Evolutionary conservation across 2,888 invertebrate genomes (phyloP).

Genomic region (Conistra vaccinii): DNA sequence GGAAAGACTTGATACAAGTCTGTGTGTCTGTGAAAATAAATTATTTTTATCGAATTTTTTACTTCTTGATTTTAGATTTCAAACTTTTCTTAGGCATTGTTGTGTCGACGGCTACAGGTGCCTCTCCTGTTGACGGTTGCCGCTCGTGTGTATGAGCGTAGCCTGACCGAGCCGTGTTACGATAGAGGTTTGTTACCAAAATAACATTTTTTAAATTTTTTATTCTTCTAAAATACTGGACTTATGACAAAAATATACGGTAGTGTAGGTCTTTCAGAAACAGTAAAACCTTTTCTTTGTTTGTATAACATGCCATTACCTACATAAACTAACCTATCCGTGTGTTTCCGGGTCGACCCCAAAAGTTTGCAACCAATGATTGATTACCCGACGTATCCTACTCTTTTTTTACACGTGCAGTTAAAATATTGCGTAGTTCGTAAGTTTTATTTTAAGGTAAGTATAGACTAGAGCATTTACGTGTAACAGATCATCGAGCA

Average conservation of each 20-base stretch:
- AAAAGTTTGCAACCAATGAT: conserved; percentile 35
- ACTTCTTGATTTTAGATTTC: conserved; percentile 1
- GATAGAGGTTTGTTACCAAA: background rate
- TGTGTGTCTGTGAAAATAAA: background rate
- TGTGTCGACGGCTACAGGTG: too few species aligned
- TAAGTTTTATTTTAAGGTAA: conserved; percentile 9
- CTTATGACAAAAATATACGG: background rate
- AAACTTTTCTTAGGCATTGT: background rate
- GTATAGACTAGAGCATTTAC: too few species aligned
- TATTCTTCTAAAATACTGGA: background rate
- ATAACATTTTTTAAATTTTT: background rate
- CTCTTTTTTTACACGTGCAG: background rate
- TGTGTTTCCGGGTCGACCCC: conserved; percentile 4
- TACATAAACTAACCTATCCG: background rate
- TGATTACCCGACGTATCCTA: conserved; percentile 8
- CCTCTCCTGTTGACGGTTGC: too few species aligned
- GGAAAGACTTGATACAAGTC: conserved; percentile 2
- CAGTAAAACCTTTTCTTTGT: conserved; percentile 9
- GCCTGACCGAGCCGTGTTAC: background rate
- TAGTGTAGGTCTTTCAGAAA: background rate
- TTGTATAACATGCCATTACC: background rate
- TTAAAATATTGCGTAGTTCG: background rate
- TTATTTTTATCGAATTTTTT: too few species aligned
- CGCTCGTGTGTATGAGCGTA: background rate
- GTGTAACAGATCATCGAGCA: too few species aligned